phyloP scores from a whole-genome alignment of 2,888 invertebrate species.

The Tridacna crocea region DNA sequence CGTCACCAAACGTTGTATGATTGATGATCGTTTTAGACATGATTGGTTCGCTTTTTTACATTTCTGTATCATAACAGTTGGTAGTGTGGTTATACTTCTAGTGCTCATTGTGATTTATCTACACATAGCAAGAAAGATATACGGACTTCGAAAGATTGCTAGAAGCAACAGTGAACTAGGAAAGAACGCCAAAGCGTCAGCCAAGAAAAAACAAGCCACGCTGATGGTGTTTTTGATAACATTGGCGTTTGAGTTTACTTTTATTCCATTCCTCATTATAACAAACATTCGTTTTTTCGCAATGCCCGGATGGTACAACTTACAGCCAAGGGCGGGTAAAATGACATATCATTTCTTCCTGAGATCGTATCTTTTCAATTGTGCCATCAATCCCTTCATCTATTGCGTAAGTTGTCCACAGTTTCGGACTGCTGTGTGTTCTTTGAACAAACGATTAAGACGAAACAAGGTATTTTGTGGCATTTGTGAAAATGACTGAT shows the following conservation, averaged over 20 bases:
- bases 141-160: slow-evolving; percentile 24
- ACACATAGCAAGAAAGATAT: slow-evolving; percentile 47
- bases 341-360: slow-evolving; percentile 71
- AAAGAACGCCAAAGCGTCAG: slow-evolving; percentile 11
- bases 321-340: slow-evolving; percentile 55
- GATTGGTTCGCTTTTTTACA: slow-evolving; percentile 49
- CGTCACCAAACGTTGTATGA: slow-evolving; percentile 44
- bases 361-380: slow-evolving; percentile 70
- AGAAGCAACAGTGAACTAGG: slow-evolving; percentile 20
- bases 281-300: slow-evolving; percentile 64
- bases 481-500: slow-evolving; percentile 2
- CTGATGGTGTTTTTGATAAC: slow-evolving; percentile 73
- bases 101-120: slow-evolving; percentile 45
- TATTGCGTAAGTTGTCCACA: slow-evolving; percentile 76
- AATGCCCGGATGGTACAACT: slow-evolving; percentile 54
- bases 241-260: slow-evolving; percentile 69
- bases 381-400: slow-evolving; percentile 77
- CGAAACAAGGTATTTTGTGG: slow-evolving; percentile 6
- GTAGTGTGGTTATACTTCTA: slow-evolving; percentile 36
- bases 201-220: slow-evolving; percentile 54
- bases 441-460: slow-evolving; percentile 17
- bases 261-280: slow-evolving; percentile 71
- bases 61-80: slow-evolving; percentile 50
- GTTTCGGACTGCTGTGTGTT: slow-evolving; percentile 64
- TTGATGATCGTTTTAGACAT: slow-evolving; percentile 42